Conservation (phyloP, 2,797 vertebrate genomes). For the Sebastes jordani region DNA sequence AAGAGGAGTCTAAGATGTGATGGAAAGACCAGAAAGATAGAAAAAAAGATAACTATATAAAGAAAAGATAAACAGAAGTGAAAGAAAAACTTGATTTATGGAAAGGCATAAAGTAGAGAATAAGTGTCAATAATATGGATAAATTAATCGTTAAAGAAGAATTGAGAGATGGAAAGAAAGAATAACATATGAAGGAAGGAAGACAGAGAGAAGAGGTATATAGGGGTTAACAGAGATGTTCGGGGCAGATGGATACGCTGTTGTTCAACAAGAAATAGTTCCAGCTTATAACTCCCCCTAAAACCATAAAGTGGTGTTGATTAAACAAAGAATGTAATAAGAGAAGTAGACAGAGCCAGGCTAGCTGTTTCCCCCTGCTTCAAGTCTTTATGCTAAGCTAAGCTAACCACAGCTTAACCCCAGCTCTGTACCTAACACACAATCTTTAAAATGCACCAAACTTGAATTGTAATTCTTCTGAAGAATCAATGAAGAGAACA, state of each 20-base stretch:
- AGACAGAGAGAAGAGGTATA: no score
- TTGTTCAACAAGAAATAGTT: background rate
- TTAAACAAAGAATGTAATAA: background rate
- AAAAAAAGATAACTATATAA: background rate
- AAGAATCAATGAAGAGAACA: background rate
- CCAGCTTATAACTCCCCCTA: background rate
- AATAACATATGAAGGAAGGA: no score
- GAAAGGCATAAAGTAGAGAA: no score
- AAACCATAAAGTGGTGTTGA: background rate
- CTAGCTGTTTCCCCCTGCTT: background rate
- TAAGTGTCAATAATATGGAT: background rate
- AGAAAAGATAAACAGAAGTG: background rate
- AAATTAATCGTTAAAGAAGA: no score
- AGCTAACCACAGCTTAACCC: background rate
- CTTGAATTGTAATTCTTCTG: background rate
- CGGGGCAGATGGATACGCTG: background rate
- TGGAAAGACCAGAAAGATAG: background rate
- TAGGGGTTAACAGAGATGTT: background rate
- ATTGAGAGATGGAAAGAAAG: no score
- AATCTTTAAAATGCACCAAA: background rate
- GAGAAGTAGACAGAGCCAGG: background rate
- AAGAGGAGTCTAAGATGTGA: no score
- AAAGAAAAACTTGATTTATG: background rate
- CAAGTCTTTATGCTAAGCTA: background rate
- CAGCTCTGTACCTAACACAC: background rate